phyloP scores from a whole-genome alignment of 2,113 vertebrate species.

The Pagrus major region DNA sequence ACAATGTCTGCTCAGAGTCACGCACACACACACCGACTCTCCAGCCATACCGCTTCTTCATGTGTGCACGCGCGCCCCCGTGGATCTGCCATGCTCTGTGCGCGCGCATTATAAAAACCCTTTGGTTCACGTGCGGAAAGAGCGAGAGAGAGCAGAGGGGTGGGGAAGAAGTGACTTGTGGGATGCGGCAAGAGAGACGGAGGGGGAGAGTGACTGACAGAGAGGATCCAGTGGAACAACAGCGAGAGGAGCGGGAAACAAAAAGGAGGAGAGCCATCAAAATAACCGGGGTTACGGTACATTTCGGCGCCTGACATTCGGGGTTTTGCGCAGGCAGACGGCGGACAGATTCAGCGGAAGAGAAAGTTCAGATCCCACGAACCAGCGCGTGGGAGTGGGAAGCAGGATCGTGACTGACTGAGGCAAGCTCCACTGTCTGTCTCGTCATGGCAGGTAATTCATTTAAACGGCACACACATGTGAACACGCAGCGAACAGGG shows the following conservation, averaged over 20 bases:
- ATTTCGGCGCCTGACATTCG: constrained; percentile 9
- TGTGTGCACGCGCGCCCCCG: too few relatives aligned
- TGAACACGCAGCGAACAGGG: background rate
- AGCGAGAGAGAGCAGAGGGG: constrained; percentile 40
- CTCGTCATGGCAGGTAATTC: constrained; percentile 86
- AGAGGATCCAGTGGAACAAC: constrained; percentile 19
- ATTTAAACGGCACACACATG: background rate
- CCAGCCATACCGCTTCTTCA: too few relatives aligned
- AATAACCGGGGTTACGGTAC: background rate
- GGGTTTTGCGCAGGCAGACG: constrained; percentile 32
- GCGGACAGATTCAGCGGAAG: constrained; percentile 52
- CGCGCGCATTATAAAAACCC: constrained; percentile 62
- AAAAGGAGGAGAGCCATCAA: background rate
- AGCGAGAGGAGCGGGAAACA: constrained; percentile 37
- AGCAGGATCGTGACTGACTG: constrained; percentile 77
- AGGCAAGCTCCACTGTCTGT: constrained; percentile 79
- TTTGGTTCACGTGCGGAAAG: constrained; percentile 60
- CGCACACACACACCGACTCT: too few relatives aligned
- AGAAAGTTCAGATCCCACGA: constrained; percentile 74
- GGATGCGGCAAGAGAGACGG: constrained; percentile 61
- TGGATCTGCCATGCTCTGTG: too few relatives aligned
- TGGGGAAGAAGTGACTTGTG: constrained; percentile 66
- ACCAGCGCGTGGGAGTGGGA: constrained; percentile 79
- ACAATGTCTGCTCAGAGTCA: too few relatives aligned
- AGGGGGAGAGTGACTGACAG: constrained; percentile 13